Base-by-base conservation (phyloP, 2,888 invertebrate genomes). In the Thymelicus lineola region DNA sequence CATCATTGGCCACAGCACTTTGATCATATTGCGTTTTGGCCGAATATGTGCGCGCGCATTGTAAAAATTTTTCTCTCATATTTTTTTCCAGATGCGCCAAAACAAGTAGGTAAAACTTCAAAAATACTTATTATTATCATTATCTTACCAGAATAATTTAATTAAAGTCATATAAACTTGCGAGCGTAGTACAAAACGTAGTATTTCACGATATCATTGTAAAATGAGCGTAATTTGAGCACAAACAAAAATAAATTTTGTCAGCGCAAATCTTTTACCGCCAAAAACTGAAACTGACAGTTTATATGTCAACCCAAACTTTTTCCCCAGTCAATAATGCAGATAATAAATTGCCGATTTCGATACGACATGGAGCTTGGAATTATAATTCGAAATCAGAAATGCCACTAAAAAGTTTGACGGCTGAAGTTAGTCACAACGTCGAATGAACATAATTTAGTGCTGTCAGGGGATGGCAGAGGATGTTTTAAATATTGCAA, bases 301-400 rank as follows among this genome's bases (percentile, higher is more conserved):
- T 20, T 60, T 45, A 60, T 42, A 60, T 60, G 48, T 50, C 15
- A 38, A 28, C 28, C 61, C 61, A 35, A 63, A 36, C 35, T 36
- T 63, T 63, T 63, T 53, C 38, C 35, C 14, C 63, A 50, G 17
- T 38, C 63, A 63, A 50, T 50, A 59, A 65, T 42, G 42, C 65
- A 65, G 57, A 57, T 65, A 65, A 65, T 65, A 65, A 66, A 66
- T 66, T 60, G 66, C 38, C 48, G 59, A 50, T 48, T 60, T 59
- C 59, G 50, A 59, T 50, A 65, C 46, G 50, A 60, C 66, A 58
- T 15, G 46, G 66, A 66, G 59, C 66, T 48, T 66, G 59, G 50
- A 50, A 66, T 50, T 66, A 50, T 66, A 66, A 58, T 58, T 58
- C 48, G 58, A 66, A 57, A 38, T 66, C 36, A 50, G 48, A 48